Base-by-base conservation (phyloP, 2,888 invertebrate species). In the Norana najaformis region DNA sequence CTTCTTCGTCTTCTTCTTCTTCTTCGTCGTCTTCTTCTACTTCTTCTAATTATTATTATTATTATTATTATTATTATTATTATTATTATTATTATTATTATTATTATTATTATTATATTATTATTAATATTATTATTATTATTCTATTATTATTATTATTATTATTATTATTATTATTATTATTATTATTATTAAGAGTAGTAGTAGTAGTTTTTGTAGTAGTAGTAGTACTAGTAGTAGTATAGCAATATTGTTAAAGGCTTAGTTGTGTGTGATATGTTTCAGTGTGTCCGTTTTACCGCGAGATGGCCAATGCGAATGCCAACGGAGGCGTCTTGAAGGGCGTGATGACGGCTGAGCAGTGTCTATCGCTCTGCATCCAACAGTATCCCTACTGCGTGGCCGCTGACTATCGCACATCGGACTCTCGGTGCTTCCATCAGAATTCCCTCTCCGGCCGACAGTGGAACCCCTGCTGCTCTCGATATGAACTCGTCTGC, bases 401-500 rank as follows among this genome's bases (percentile, higher is more conserved):
- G 34, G 91, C 90, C 37, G 89, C 89, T 16, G 91, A 91, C 82
- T 90, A 83, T n/a, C 47, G 90, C 41, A 35, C 4, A 23, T 16
- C 88, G 6, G 91, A 91, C 38, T 47, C 41, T 0, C 34, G 53
- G 6, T 91, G 91, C 69, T 91, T 41, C 47, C 37, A 90, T 6
- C 91, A 91, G 35, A 89, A 83, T 30, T 91, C 91, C 8, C 41
- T 91, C 16, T 85, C 90, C 13, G 91, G 91, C 16, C 35, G 91
- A 34, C 35, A 53, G 83, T 41, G 82, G 69, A 91, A 90, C 53
- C 0, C 35, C 35, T 90, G 90, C 83, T 90, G 89, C 35, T 83
- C 38, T 47, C 38, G 91, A 85, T 90, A 90, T 82, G 91, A 91
- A 83, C 89, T 91, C 23, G 36, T 38, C 83, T 91, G 91, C 89